A percentile compares a stretch with the other conserved stretches of the same genome.
These are phyloP conservation scores for Centruroides vittatus DNA, from an alignment of 1,140 invertebrate species.

Conservation along the genomic window DNA sequence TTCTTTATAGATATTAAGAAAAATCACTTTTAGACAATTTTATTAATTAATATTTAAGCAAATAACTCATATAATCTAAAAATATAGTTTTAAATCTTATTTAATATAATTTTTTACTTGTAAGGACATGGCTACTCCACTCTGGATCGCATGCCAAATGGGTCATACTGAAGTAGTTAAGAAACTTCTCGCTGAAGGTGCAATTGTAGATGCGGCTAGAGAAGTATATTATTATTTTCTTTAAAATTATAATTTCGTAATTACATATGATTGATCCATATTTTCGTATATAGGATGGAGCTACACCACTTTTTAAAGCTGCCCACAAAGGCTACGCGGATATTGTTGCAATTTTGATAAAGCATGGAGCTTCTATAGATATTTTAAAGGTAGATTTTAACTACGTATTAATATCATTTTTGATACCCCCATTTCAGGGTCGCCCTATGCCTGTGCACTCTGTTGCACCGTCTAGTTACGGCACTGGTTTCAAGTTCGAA, in stretches of 20 bases:
- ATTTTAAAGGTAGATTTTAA: too few species aligned
- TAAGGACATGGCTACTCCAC: constrained; percentile 82
- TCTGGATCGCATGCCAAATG: constrained; percentile 90
- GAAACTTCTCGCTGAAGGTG: constrained; percentile 56
- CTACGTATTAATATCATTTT: too few species aligned
- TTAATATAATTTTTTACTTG: constrained; percentile 10
- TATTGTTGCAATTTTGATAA: constrained; percentile 69
- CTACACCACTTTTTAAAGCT: constrained; percentile 81
- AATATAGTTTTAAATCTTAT: too few species aligned
- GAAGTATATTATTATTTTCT: constrained; percentile 38
- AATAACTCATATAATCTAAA: too few species aligned
- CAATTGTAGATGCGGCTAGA: constrained; percentile 60
- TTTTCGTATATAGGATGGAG: constrained; percentile 50
- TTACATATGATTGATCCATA: too few species aligned
- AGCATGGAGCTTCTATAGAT: constrained; percentile 60
- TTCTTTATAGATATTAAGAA: too few species aligned
- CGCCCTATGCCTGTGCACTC: too few species aligned
- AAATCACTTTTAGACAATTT: too few species aligned
- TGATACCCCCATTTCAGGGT: too few species aligned
- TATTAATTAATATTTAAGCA: too few species aligned
- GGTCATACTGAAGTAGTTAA: constrained; percentile 69
- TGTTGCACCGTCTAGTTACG: too few species aligned
- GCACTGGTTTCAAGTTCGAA: too few species aligned
- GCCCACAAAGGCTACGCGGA: constrained; percentile 79
- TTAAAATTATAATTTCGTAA: neutral